Conservation (phyloP, 2,113 vertebrate genomes). For the Urocolius indicus region DNA sequence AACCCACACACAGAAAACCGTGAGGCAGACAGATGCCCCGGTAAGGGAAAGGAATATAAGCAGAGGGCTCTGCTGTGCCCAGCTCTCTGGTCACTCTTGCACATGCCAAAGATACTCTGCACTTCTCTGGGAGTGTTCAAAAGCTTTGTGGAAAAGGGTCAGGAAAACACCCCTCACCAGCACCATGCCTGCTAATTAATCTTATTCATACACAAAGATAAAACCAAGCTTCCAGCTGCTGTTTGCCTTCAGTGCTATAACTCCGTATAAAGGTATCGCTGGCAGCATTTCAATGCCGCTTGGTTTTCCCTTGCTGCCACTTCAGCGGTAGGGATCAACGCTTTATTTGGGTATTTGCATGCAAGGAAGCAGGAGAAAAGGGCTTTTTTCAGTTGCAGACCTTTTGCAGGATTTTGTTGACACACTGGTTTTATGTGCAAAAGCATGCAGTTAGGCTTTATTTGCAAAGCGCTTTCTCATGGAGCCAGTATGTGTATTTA, state of each 20-base stretch:
- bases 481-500: slow-evolving; percentile 9
- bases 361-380: not conserved
- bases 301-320: not conserved
- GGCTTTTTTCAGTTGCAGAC: not conserved
- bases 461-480: not conserved
- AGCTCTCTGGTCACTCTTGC: not conserved
- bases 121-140: not conserved
- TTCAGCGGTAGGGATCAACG: not conserved
- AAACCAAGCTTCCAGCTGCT: slow-evolving; percentile 28
- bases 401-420: slow-evolving; percentile 31
- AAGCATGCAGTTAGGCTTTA: not conserved
- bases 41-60: not conserved
- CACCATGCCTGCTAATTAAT: not conserved
- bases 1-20: not conserved
- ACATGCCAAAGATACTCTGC: not conserved
- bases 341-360: slow-evolving; percentile 4
- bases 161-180: not conserved
- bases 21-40: accelerated
- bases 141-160: not conserved
- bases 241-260: not conserved
- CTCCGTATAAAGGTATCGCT: not conserved
- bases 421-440: not conserved
- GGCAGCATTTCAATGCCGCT: not conserved
- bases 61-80: accelerated
- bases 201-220: slow-evolving; percentile 7